Percentiles rank a stretch among this genome's conserved stretches.
These are phyloP conservation scores for Paramormyrops hopkinsi DNA, from an alignment of 2,797 vertebrate species.

Conservation along the genomic window DNA sequence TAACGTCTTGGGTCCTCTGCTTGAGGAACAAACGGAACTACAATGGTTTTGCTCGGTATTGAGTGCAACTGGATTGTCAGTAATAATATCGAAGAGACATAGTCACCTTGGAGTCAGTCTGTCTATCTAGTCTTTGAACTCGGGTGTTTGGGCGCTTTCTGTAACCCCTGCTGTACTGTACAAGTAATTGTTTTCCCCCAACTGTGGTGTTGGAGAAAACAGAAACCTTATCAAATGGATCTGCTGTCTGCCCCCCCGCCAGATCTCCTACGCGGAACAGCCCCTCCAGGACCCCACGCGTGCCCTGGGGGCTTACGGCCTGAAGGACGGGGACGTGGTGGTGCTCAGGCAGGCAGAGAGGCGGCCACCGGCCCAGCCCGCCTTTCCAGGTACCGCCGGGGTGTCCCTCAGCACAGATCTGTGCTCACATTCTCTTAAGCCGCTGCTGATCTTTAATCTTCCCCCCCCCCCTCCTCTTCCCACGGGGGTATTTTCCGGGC, in stretches of 20 bases:
- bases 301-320: conserved; percentile 84
- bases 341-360: conserved; percentile 81
- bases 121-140: neutral
- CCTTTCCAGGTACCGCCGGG: conserved; percentile 57
- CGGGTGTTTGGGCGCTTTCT: neutral
- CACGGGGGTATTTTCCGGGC: neutral
- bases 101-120: neutral
- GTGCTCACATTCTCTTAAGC: neutral
- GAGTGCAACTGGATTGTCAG: neutral
- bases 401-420: neutral
- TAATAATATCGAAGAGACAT: neutral
- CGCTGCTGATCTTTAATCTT: neutral
- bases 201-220: neutral
- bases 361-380: conserved; percentile 60
- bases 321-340: conserved; percentile 94
- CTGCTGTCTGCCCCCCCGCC: neutral
- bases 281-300: conserved; percentile 84
- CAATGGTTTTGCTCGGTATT: neutral
- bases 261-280: conserved; percentile 86
- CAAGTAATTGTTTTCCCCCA: neutral
- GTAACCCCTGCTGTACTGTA: neutral
- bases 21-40: neutral
- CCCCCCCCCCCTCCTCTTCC: neutral
- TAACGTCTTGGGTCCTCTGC: neutral
- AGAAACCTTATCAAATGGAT: neutral